A percentile compares a stretch with the other conserved stretches of the same genome.
Conservation (phyloP, 2,888 invertebrate species). For the Napeogenes sylphis region DNA sequence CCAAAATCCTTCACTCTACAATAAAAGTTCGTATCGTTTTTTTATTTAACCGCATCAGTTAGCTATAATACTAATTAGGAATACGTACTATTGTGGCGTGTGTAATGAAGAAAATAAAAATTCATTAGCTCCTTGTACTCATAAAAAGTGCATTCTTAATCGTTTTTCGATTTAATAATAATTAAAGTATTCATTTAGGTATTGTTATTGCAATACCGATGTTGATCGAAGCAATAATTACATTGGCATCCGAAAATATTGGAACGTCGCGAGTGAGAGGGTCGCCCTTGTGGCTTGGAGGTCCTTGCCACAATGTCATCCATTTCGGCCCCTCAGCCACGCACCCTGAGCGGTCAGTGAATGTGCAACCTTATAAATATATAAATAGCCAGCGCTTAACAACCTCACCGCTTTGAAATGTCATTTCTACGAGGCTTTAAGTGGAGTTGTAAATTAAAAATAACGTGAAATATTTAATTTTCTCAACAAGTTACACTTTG, state of each 20-base stretch:
- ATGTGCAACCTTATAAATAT: conserved; percentile 50
- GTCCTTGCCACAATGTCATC: conserved; percentile 59
- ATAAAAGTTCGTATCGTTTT: conserved; percentile 26
- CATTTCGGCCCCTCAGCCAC: conserved; percentile 52
- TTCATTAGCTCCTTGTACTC: conserved; percentile 9
- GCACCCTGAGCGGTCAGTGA: conserved; percentile 56
- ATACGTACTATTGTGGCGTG: conserved; percentile 19
- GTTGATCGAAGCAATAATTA: conserved; percentile 54
- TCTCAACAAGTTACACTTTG: too few relatives aligned
- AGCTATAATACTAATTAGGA: conserved; percentile 21
- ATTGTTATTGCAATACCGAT: conserved; percentile 38
- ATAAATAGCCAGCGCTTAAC: conserved; percentile 12
- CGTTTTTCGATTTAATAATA: conserved; percentile 28
- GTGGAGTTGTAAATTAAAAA: conserved; percentile 6
- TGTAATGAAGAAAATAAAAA: conserved; percentile 28
- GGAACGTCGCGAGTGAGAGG: conserved; percentile 68
- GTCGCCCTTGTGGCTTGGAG: conserved; percentile 63
- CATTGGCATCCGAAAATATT: conserved; percentile 59
- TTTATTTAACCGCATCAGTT: conserved; percentile 24
- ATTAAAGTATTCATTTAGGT: conserved; percentile 34
- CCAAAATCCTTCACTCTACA: conserved; percentile 32
- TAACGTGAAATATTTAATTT: neutral
- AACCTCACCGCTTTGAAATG: conserved; percentile 7
- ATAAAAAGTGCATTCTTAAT: conserved; percentile 23
- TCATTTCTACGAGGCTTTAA: neutral